phyloP scores from a whole-genome alignment of 2,113 vertebrate species.

The Trematocara nigrifrons region DNA sequence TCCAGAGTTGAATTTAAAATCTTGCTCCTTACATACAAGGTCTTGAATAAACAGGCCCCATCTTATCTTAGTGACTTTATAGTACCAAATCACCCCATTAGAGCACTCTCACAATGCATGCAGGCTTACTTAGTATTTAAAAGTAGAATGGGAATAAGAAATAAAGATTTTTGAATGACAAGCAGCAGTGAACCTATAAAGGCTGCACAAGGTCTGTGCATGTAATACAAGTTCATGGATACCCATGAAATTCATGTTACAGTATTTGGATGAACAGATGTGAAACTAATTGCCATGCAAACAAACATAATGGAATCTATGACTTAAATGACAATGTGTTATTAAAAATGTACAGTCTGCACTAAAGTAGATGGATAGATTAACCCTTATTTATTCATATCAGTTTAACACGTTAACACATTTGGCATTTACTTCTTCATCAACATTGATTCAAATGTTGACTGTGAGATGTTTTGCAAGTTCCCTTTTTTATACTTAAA shows the following conservation, averaged over 20 bases:
- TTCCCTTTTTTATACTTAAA: background rate
- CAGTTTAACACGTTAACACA: background rate
- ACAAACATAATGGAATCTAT: background rate
- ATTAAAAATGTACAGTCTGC: background rate
- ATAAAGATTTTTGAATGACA: constrained; percentile 15
- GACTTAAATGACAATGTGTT: background rate
- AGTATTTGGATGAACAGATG: background rate
- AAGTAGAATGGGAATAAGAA: background rate
- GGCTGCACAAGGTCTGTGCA: background rate
- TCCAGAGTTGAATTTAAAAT: background rate
- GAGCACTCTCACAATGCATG: background rate
- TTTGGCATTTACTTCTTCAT: background rate
- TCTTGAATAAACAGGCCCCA: background rate
- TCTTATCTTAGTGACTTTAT: background rate
- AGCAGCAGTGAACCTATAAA: background rate
- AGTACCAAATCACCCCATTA: background rate
- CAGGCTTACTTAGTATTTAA: background rate
- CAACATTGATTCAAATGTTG: background rate
- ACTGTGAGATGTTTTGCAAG: background rate
- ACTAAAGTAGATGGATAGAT: background rate
- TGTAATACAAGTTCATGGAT: background rate
- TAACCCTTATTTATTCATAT: background rate
- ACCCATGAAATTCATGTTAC: background rate
- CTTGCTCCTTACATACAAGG: background rate
- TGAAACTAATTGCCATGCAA: background rate